Conservation (phyloP, 1,140 invertebrate genomes). For the Telenomus remus region DNA sequence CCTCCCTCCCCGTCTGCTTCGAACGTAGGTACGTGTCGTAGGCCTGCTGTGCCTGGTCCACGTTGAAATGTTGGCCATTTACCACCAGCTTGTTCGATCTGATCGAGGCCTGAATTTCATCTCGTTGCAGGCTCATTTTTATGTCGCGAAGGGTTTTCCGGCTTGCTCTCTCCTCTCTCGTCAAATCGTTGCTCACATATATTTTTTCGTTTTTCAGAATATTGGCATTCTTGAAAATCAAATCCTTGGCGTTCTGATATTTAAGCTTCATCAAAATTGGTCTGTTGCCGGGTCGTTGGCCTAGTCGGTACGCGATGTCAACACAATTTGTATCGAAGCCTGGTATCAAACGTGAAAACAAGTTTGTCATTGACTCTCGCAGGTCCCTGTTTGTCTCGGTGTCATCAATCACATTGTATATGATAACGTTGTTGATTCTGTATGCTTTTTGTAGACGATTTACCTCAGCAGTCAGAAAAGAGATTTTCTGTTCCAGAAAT, state of each 20-base stretch:
- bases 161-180: neutral
- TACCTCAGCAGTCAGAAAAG: neutral
- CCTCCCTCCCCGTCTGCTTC: neutral
- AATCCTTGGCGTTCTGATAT: neutral
- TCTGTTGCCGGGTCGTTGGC: neutral
- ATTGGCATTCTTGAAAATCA: neutral
- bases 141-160: neutral
- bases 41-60: neutral
- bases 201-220: neutral
- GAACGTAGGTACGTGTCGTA: neutral
- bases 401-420: neutral
- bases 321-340: slow-evolving; percentile 4
- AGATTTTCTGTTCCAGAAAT: neutral
- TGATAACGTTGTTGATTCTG: slow-evolving; percentile 1
- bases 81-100: neutral
- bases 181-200: slow-evolving; percentile 3
- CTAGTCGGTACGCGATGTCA: slow-evolving; percentile 3
- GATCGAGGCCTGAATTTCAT: neutral
- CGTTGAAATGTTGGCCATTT: neutral
- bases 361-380: neutral
- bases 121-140: neutral
- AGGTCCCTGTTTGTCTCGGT: slow-evolving; percentile 2
- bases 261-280: slow-evolving; percentile 10
- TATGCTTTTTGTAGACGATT: slow-evolving; percentile 6
- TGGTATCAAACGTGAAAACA: slow-evolving; percentile 1